Base-by-base conservation (phyloP, 2,888 invertebrate species). In the Camptogramma bilineatum region DNA sequence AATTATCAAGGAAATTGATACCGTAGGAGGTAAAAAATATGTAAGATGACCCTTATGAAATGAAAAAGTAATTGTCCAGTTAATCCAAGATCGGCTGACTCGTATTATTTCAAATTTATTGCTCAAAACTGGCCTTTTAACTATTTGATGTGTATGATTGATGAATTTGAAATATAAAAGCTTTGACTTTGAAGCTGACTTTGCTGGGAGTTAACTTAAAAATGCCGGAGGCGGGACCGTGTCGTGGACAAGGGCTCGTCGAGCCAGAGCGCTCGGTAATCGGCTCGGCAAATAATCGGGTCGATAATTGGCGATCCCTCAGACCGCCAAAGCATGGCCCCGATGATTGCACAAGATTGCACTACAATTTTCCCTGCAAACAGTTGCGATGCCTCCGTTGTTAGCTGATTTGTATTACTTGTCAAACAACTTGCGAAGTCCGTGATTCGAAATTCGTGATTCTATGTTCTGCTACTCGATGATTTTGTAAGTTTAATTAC, bases 331-430 rank as follows among this genome's bases (percentile, higher is more conserved):
- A 74, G 76, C 74, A 62, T 70, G 73, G 74, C 67, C 72, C 73
- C 71, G 72, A 75, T 84, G 85, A 87, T 88, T 86, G 83, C 80
- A 74, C 74, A 80, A 85, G 81, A 88, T 89, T 88, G 84, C 84
- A 76, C 76, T 76, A 75, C 82, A 86, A 90, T 88, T 88, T 85
- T 76, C 74, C 71, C 73, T 77, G 72, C 80, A 77, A 81, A 81
- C 79, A 78, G 75, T 77, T 75, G 72, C 62, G 53, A 64, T 69
- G 72, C 68, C 65, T 74, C 66, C 57, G 67, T 53, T 66, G 65
- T 65, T 61, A 54, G 64, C 68, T 59, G 64, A 56, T 64, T 61
- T 72, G 72, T 76, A 74, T 70, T 66, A 65, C 72, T 77, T 75
- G 71, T 75, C 69, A 70, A 79, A 81, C 77, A 78, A 73, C 72